phyloP scores from a whole-genome alignment of 1,140 invertebrate genomes.

The Cydia splendana region DNA sequence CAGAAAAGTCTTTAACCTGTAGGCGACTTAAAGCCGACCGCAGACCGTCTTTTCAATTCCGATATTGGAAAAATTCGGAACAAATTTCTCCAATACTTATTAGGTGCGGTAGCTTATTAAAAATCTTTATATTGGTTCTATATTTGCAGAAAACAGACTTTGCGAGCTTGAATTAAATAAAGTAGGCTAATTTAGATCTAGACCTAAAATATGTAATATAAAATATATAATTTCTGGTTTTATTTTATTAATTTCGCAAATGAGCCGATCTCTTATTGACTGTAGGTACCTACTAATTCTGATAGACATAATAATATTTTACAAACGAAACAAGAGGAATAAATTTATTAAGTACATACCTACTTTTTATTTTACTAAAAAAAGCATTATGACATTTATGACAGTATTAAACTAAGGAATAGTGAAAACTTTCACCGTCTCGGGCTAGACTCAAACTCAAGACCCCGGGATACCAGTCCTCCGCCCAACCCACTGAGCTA shows the following conservation, averaged over 20 bases:
- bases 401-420: no score
- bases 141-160: neutral
- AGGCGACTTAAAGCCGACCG: neutral
- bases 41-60: neutral
- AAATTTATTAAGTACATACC: no score
- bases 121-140: constrained; percentile 12
- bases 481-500: no score
- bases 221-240: neutral
- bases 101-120: neutral
- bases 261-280: neutral
- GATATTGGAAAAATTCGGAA: constrained; percentile 11
- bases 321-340: no score
- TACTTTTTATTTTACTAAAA: no score
- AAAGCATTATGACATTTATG: no score
- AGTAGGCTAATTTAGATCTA: neutral
- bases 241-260: neutral
- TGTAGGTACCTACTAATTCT: no score
- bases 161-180: neutral
- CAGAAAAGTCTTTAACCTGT: neutral
- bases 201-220: no score
- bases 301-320: neutral
- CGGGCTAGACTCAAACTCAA: no score
- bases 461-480: no score
- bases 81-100: constrained; percentile 12
- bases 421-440: no score